Evolutionary conservation across 2,888 invertebrate species (phyloP), one percentile per base, ranked within the genome.

Genomic region (Metellina segmentata): DNA sequence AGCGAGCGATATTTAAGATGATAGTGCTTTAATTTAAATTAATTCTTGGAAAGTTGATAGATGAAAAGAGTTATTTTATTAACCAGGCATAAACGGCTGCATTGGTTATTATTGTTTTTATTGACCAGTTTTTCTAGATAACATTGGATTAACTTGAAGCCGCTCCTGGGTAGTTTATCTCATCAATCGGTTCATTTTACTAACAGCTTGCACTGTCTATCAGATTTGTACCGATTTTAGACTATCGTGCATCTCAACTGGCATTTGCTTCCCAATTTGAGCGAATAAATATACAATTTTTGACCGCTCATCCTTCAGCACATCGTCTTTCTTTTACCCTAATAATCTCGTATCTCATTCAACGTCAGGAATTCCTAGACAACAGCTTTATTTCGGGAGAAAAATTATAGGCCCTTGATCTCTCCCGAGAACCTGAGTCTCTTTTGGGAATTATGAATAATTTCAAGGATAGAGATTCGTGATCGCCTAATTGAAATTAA

Each of bases 381-480:
- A 71, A 52, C 53, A 19, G 72, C 52, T 85, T 85, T 75, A 85
- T 79, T 79, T 52, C 52, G 16, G 52, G 51, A 11, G 48, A 82
- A 82, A 82, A 82, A 71, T 70, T 71, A 49, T 9, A 19, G 70
- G 13, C 51, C 71, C 20, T n/a, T 11, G n/a, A 8, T n/a, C 19
- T 74, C 85, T 16, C 61, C 7, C 2, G 85, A 49, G 72, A n/a
- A 34, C 5, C 8, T 19, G 8, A 51, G 61, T 48, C 72, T 34
- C 81, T 72, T 69, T 81, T 79, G 69, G 20, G 81, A 69, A 81
- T 81, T 88, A 88, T 81, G 81, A 72, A 87, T 79, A 79, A 77
- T 69, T 20, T 16, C 34, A 77, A 61, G 85, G 85, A 72, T 79
- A 72, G 79, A 20, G 87, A 34, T 69, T 49, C 52, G 9, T 77